These are phyloP conservation scores for Luperina nickerlii DNA, from an alignment of 2,888 invertebrate genomes.

Conservation along the genomic window DNA sequence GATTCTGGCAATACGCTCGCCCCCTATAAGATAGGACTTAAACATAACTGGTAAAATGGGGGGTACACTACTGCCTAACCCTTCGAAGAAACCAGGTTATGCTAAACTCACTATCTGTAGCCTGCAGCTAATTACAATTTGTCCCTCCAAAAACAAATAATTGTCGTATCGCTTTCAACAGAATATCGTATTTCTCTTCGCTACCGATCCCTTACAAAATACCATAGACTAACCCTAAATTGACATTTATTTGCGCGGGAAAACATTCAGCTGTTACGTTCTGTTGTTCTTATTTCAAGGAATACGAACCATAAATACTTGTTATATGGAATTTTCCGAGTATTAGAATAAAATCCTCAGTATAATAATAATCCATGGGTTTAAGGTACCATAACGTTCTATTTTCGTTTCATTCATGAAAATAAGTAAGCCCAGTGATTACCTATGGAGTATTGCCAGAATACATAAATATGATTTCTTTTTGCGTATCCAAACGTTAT, in stretches of 20 bases:
- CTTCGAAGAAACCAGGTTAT: background rate
- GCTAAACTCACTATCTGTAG: background rate
- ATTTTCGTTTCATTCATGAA: constrained; percentile 54
- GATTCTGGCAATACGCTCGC: background rate
- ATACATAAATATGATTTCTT: constrained; percentile 44
- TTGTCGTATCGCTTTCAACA: background rate
- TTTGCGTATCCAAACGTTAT: constrained; percentile 29
- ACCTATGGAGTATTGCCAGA: constrained; percentile 56
- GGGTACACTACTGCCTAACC: background rate
- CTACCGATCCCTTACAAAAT: constrained; percentile 23
- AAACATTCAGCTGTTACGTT: constrained; percentile 46
- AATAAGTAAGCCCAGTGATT: constrained; percentile 43
- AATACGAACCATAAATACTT: constrained; percentile 10
- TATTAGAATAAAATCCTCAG: constrained; percentile 4
- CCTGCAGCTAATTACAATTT: background rate
- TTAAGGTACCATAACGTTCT: constrained; percentile 31
- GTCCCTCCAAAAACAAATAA: constrained; percentile 16
- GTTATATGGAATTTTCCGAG: constrained; percentile 14
- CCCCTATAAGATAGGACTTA: background rate
- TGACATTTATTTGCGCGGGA: constrained; percentile 51
- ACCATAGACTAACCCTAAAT: constrained; percentile 22
- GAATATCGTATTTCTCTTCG: constrained; percentile 42
- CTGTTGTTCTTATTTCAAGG: constrained; percentile 31
- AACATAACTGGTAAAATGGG: background rate
- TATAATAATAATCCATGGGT: constrained; percentile 34